Evolutionary conservation across 2,797 vertebrate species (phyloP).

Genomic region (Parauchenoglanis ngamensis): DNA sequence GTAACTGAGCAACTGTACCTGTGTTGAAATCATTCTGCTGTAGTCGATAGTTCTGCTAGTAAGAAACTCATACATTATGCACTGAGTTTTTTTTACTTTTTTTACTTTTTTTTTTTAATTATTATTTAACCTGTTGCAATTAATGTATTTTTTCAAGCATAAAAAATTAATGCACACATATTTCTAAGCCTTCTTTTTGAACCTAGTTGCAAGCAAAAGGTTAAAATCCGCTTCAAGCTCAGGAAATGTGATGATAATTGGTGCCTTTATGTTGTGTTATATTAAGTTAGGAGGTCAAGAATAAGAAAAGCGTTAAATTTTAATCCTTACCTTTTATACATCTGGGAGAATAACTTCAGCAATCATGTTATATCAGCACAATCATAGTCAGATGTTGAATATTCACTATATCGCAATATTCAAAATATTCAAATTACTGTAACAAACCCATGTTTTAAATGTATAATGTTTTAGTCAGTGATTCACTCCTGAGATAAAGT

Average conservation of each 20-base stretch:
- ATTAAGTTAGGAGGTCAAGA: background rate
- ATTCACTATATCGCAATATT: background rate
- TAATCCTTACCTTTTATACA: background rate
- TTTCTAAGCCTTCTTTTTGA: background rate
- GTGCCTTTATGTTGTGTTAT: background rate
- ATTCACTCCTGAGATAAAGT: background rate
- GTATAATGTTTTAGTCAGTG: background rate
- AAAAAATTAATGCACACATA: background rate
- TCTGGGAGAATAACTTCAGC: no score
- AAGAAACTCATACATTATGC: background rate
- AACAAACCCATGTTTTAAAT: background rate
- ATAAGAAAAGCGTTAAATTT: background rate
- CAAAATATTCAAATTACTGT: background rate
- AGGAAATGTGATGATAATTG: background rate
- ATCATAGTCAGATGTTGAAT: background rate
- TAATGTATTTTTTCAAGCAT: background rate
- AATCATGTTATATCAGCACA: background rate
- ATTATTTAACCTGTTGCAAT: background rate
- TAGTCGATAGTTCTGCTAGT: background rate
- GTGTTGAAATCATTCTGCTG: background rate
- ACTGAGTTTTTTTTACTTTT: no score
- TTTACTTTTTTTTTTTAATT: background rate
- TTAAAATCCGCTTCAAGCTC: background rate
- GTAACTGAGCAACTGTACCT: background rate
- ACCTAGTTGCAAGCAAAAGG: background rate